A percentile compares a stretch with the other conserved stretches of the same genome.
Conservation (phyloP, 2,113 vertebrate genomes). For the Calidris pygmaea region DNA sequence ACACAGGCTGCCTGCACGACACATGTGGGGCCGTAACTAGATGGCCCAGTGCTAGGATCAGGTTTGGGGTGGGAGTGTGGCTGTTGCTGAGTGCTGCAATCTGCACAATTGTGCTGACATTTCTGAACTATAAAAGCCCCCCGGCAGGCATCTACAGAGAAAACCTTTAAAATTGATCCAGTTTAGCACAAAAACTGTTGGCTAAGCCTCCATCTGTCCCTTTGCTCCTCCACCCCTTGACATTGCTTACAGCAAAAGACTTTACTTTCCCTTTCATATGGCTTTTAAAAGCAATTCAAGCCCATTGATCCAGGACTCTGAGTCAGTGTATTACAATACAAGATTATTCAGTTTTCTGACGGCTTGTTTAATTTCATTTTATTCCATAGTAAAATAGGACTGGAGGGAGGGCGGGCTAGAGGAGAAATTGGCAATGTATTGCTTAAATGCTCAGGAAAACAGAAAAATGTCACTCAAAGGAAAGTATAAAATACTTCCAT, state of each 20-base stretch:
- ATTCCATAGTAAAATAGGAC: not conserved
- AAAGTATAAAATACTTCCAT: not conserved
- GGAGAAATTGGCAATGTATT: not conserved
- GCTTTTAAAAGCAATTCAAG: constrained; percentile 60
- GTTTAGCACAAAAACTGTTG: constrained; percentile 53
- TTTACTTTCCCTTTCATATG: constrained; percentile 32
- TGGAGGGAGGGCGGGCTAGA: not conserved
- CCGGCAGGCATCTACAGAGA: not conserved
- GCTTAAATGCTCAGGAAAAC: not conserved
- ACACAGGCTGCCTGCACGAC: rapidly evolving
- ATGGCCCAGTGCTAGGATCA: not conserved
- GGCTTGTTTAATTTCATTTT: constrained; percentile 13
- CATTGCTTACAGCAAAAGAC: constrained; percentile 51
- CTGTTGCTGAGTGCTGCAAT: constrained; percentile 14
- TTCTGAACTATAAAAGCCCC: constrained; percentile 56
- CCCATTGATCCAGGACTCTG: constrained; percentile 43
- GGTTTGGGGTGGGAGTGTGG: not conserved
- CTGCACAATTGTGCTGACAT: constrained; percentile 47
- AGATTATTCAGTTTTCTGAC: constrained; percentile 30
- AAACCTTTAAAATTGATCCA: constrained; percentile 70
- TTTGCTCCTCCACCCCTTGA: constrained; percentile 30
- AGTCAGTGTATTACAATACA: constrained; percentile 36
- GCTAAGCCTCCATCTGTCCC: not conserved
- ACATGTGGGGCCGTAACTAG: not conserved
- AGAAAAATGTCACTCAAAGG: not conserved